phyloP scores from a whole-genome alignment of 2,797 vertebrate genomes.

The Neostethus bicornis region DNA sequence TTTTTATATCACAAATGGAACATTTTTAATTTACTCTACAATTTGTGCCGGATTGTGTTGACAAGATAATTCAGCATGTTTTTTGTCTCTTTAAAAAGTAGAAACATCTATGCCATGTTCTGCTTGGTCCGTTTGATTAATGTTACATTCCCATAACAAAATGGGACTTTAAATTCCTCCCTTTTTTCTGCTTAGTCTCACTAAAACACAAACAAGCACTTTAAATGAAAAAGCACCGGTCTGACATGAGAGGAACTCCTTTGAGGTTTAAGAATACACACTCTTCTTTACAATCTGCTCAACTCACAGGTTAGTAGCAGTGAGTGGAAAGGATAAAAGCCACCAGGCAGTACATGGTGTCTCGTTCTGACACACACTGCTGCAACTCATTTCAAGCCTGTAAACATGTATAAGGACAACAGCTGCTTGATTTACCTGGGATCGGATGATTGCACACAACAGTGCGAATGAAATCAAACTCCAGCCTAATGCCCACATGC shows the following conservation, averaged over 20 bases:
- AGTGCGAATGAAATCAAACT: constrained; percentile 79
- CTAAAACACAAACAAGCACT: constrained; percentile 10
- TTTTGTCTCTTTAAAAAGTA: background rate
- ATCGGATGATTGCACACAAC: constrained; percentile 78
- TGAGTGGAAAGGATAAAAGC: constrained; percentile 35
- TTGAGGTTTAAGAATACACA: constrained; percentile 23
- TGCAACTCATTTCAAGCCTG: constrained; percentile 21
- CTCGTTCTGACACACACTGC: constrained; percentile 13
- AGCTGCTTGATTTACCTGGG: constrained; percentile 68
- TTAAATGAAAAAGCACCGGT: constrained; percentile 38
- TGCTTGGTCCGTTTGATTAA: background rate
- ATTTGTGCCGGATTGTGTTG: background rate
- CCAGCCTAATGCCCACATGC: constrained; percentile 68
- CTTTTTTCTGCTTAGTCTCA: constrained; percentile 12
- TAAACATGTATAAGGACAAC: constrained; percentile 23
- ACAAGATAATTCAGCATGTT: background rate
- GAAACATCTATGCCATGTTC: constrained; percentile 13
- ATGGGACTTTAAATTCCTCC: background rate
- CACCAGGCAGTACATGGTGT: constrained; percentile 6
- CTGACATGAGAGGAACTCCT: constrained; percentile 36
- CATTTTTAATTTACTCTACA: background rate
- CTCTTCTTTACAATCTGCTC: constrained; percentile 49
- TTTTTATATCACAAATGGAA: constrained; percentile 1
- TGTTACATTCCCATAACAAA: constrained; percentile 1
- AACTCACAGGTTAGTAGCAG: constrained; percentile 36